These are phyloP conservation scores for Axis porcinus DNA, from an alignment of 2,113 vertebrate genomes.

Conservation along the genomic window DNA sequence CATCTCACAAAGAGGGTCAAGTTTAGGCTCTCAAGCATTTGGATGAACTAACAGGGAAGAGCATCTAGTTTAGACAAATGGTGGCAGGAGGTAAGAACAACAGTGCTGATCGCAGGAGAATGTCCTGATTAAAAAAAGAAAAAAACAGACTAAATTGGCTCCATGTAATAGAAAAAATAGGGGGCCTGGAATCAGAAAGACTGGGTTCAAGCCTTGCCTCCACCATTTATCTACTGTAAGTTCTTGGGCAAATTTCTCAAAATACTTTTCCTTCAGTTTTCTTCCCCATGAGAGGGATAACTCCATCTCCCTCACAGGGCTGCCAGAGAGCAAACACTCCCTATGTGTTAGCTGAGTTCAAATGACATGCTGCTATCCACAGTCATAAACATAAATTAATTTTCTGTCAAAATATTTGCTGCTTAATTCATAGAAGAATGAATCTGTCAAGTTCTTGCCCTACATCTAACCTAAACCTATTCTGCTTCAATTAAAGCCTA, in stretches of 20 bases:
- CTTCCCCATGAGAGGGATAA: background rate
- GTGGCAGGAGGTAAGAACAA: background rate
- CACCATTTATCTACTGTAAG: background rate
- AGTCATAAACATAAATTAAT: slow-evolving; percentile 40
- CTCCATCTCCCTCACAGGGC: background rate
- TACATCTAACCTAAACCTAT: slow-evolving; percentile 36
- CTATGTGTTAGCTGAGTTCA: background rate
- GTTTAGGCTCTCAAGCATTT: background rate
- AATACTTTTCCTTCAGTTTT: background rate
- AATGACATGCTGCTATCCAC: slow-evolving; percentile 32
- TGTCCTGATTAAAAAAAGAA: background rate
- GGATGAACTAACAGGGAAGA: background rate
- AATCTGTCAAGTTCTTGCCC: slow-evolving; percentile 40
- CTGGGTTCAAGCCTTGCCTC: background rate
- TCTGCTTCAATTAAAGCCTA: slow-evolving; percentile 54
- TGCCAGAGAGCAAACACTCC: background rate
- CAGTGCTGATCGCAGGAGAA: background rate
- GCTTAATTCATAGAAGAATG: slow-evolving; percentile 56
- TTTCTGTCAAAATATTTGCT: slow-evolving; percentile 59
- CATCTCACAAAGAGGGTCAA: background rate
- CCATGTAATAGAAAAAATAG: background rate
- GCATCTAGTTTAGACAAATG: background rate
- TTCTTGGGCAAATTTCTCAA: background rate
- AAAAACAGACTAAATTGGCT: background rate
- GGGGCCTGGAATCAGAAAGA: background rate